Conservation (phyloP, 2,113 vertebrate genomes). For the Malurus melanocephalus region DNA sequence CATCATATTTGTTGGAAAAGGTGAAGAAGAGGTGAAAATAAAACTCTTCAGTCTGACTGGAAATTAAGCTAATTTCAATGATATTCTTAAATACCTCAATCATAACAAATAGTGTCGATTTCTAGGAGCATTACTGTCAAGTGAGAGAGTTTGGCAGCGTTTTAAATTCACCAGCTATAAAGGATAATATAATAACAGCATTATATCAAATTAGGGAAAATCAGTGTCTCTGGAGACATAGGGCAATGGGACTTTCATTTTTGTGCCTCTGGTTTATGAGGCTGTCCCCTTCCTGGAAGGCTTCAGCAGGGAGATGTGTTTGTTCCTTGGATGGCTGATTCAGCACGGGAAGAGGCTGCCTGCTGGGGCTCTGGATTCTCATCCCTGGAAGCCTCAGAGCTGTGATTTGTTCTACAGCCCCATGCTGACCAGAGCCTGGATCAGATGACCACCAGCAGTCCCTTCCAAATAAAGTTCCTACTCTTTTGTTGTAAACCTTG, state of each 20-base stretch:
- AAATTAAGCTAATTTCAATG: not conserved
- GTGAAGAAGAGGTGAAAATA: not conserved
- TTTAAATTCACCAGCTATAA: not conserved
- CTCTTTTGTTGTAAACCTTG: not conserved
- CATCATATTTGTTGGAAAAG: not conserved
- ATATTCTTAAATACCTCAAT: not conserved
- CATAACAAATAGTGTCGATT: not conserved
- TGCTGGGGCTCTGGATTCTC: not conserved
- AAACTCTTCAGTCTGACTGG: not conserved
- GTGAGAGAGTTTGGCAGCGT: not conserved
- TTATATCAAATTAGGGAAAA: not conserved
- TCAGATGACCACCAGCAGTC: not conserved
- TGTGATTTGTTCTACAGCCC: too few species aligned
- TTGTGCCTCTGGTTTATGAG: not conserved
- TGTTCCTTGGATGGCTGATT: not conserved
- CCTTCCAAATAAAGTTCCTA: not conserved
- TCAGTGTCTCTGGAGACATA: not conserved
- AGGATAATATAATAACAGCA: not conserved
- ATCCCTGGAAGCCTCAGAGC: not conserved
- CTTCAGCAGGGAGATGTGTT: not conserved
- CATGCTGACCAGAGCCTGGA: rapidly evolving
- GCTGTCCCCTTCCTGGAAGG: not conserved
- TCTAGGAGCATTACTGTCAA: not conserved
- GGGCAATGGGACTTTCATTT: not conserved
- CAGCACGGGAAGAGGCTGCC: not conserved